phyloP scores from a whole-genome alignment of 2,797 vertebrate genomes.

The Myotis vivesi region DNA sequence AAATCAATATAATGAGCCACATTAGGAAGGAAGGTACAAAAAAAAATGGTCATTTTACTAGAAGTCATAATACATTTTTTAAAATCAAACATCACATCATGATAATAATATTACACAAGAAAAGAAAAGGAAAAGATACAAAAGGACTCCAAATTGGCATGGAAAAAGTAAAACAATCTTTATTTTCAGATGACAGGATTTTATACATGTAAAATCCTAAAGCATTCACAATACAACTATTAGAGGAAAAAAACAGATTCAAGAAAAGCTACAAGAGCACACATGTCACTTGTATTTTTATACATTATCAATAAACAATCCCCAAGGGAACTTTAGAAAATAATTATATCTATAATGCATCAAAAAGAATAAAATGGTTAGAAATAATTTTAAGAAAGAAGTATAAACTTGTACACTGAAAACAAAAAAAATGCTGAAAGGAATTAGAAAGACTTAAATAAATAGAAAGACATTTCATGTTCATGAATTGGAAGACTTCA shows the following conservation, averaged over 20 bases:
- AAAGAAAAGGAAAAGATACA: neutral
- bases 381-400: neutral
- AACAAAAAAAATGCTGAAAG: neutral
- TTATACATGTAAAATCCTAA: neutral
- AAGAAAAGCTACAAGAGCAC: neutral
- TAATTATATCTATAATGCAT: neutral
- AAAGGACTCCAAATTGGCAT: neutral
- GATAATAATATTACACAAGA: neutral
- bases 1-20: neutral
- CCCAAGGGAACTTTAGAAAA: neutral
- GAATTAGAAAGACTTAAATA: neutral
- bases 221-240: neutral
- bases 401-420: neutral
- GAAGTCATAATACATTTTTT: neutral
- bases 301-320: neutral
- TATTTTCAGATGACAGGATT: neutral
- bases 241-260: neutral
- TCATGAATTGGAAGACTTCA: neutral
- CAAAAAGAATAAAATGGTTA: constrained; percentile 32
- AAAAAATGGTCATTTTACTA: neutral
- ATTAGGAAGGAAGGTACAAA: neutral
- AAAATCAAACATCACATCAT: neutral
- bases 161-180: neutral
- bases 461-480: neutral
- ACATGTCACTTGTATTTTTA: neutral